phyloP scores from a whole-genome alignment of 2,113 vertebrate genomes.

The Hemicordylus capensis region DNA sequence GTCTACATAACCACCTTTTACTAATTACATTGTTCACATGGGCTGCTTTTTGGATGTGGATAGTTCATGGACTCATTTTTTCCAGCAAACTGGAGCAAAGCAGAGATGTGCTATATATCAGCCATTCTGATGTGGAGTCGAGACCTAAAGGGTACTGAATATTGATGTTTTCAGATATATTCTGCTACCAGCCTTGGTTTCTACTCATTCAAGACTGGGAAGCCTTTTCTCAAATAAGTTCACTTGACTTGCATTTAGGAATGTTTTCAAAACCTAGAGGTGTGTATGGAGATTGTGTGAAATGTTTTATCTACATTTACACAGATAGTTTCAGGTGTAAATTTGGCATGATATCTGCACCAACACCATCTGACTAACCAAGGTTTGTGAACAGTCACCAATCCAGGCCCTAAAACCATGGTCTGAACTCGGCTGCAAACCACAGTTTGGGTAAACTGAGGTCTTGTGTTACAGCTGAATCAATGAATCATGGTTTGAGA shows the following conservation, averaged over 20 bases:
- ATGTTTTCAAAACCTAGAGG: not conserved
- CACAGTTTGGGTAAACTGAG: no score
- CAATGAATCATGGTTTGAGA: no score
- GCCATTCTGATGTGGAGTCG: not conserved
- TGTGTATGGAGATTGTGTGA: not conserved
- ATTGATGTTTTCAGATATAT: slow-evolving; percentile 5
- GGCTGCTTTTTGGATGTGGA: not conserved
- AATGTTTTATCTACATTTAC: not conserved
- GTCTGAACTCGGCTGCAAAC: no score
- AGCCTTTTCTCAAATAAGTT: not conserved
- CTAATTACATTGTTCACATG: not conserved
- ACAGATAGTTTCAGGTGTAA: no score
- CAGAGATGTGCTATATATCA: not conserved
- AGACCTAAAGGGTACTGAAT: not conserved
- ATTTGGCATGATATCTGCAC: no score
- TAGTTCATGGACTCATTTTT: not conserved
- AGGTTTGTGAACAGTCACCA: no score
- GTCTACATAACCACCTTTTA: not conserved
- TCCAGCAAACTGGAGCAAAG: not conserved
- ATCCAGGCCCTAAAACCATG: no score
- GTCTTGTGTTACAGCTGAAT: no score
- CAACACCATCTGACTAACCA: no score
- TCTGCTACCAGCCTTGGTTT: not conserved
- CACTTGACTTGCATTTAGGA: no score
- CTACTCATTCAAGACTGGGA: not conserved